These are phyloP conservation scores for Oppia nitens DNA, from an alignment of 1,140 invertebrate species.

Conservation along the genomic window DNA sequence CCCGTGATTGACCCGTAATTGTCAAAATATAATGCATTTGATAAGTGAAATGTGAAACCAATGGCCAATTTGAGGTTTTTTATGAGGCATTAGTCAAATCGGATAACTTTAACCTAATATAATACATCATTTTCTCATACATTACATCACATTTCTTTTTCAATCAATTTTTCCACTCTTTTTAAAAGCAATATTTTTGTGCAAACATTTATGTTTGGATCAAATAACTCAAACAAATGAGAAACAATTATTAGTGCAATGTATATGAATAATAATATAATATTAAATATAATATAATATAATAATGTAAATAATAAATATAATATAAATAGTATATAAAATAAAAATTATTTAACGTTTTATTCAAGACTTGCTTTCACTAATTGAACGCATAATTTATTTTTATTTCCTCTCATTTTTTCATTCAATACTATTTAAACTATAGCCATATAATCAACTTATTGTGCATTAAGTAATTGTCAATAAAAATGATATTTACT, in stretches of 20 bases:
- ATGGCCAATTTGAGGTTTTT: not conserved
- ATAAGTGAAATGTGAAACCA: not conserved
- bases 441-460: too few relatives aligned
- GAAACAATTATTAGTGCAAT: not conserved
- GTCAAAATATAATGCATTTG: not conserved
- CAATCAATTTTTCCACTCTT: not conserved
- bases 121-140: not conserved
- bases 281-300: too few relatives aligned
- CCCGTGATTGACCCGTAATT: not conserved
- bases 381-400: too few relatives aligned
- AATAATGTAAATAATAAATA: too few relatives aligned
- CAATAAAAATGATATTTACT: too few relatives aligned
- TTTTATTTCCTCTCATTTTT: too few relatives aligned
- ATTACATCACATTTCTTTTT: not conserved
- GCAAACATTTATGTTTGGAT: not conserved
- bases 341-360: too few relatives aligned
- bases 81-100: not conserved
- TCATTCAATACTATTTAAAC: too few relatives aligned
- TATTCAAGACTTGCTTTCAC: too few relatives aligned
- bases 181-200: not conserved
- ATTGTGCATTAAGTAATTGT: too few relatives aligned
- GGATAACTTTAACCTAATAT: not conserved
- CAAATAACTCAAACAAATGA: not conserved
- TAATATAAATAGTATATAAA: too few relatives aligned
- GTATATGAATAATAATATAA: too few relatives aligned